Base-by-base conservation (phyloP, 2,888 invertebrate species). In the Deilephila porcellus region DNA sequence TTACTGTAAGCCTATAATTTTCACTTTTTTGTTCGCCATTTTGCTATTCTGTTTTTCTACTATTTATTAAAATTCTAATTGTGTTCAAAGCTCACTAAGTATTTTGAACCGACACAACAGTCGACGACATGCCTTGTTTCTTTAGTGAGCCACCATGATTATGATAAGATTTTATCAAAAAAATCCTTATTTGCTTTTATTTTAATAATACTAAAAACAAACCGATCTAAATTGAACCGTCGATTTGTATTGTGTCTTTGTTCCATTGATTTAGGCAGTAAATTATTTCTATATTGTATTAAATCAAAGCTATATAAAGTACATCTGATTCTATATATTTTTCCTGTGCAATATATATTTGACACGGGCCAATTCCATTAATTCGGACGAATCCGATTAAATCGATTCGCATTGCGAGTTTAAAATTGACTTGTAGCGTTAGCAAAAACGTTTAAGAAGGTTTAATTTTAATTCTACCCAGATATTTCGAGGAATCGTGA, bases 401-500 rank as follows among this genome's bases (percentile, higher is more conserved):
- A 52, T 52, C 4, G 25, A 67, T 25, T 20, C 11, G 45, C 45
- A 25, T n/a, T 52, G 17, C 20, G 1, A 52, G 14, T 25, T 25
- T 67, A 29, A 8, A 45, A 52, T 25, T 25, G 20, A 25, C 25
- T 67, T 67, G 67, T 52, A 20, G 67, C 52, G 20, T 52, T 25
- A 4, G 20, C 67, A 67, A 67, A 67, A 67, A 67, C 52, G 0
- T 52, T 52, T 45, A 63, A 63, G n/a, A 56, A 52, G 52, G 20
- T 7, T 52, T 67, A 67, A 67, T 67, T 67, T 25, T 25, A 25
- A 67, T 25, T n/a, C 37, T 7, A 14, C 45, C 17, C 8, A 45
- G 6, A 52, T 67, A 52, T 25, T 67, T 67, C 67, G 20, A 4
- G 25, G 45, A 67, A 67, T 0, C 20, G 67, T 67, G 67, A 67